Evolutionary conservation across 2,888 invertebrate genomes (phyloP), one percentile per base, ranked within the genome.

Genomic region (Drosophila formosana): DNA sequence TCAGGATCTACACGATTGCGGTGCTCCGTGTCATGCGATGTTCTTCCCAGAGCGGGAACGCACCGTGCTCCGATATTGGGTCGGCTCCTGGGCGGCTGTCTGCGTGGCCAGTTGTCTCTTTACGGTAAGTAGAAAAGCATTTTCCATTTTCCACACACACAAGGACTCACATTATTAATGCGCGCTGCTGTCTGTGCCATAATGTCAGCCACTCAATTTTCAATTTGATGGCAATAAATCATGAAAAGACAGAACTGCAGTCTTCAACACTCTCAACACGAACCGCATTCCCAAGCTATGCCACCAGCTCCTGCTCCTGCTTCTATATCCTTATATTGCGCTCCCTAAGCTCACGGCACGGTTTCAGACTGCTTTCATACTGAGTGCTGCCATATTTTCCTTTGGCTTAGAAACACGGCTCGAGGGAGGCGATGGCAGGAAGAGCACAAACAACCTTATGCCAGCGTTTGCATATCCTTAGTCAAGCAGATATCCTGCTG

Each of bases 21-120:
- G 97, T 34, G 96, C 97, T 4, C 98, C 98, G 0, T 99, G 98
- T 91, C 95, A 96, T 91, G 96, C 96, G 85, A 97, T 98, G 96
- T 98, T 98, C 92, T 98, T 98, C 92, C 95, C 95, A 58, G 95
- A 95, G 82, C 95, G 95, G 75, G 96, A 98, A 90, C 95, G 96
- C 66, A 95, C 95, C 52, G 97, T 98, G 90, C 95, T 98, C 0
- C 94, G 96, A 80, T 94, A 96, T 57, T 99, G 99, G 98, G 97
- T 99, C 75, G 97, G 98, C 56, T 95, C 96, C 53, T 98, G 98
- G 97, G 97, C 98, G 4, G 95, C 96, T 49, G 93, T 98, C 49
- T 99, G 99, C 91, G 95, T 97, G 41, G 94, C 95, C 3, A 98
- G 98, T 80, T 98, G 99, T 80, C 94, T 98, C 64, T 98, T 99